Evolutionary conservation across 2,888 invertebrate species (phyloP), one percentile per base, ranked within the genome.

Genomic region (Mesorhabditis belari): DNA sequence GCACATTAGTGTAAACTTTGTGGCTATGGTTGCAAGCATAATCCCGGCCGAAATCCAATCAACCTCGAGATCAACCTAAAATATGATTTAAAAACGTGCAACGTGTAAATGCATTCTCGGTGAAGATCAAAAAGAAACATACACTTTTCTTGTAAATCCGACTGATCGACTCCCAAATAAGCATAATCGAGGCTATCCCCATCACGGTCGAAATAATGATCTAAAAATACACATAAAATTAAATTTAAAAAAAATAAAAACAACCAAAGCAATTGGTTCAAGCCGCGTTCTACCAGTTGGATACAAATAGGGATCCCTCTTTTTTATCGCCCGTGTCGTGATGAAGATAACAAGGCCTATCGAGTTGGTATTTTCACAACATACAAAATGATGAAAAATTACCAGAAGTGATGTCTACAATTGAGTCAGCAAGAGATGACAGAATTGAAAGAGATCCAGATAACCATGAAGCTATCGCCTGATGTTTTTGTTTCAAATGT

Each of bases 391-490:
- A n/a, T 5, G 49, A 55, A 19, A 57, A 49, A 17, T 79, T 53
- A 0, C 84, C 83, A 9, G 83, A 82, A 4, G 83, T 74, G 25
- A 85, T 79, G 69, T 85, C 85, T 4, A 85, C 82, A 12, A 77
- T 71, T 55, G 83, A 83, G 74, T 85, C 85, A 19, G 85, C 82
- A 56, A 84, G 75, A 52, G 83, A 83, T 12, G 83, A 84, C 56
- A 85, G 81, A 63, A 85, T 82, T 4, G 84, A 80, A 29, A 84
- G 79, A 4, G 84, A 85, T 3, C 83, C 83, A 9, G 84, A 83
- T 57, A 84, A 52, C 3, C 74, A 80, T 2, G 82, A 81, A 5
- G 84, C 84, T 12, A 81, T 77, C 5, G 65, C 71, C 69, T 69
- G 29, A 19, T 55, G n/a, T n/a, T n/a, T n/a, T n/a, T n/a, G n/a